Evolutionary conservation across 2,797 vertebrate genomes (phyloP).

Genomic region (Huso huso): DNA sequence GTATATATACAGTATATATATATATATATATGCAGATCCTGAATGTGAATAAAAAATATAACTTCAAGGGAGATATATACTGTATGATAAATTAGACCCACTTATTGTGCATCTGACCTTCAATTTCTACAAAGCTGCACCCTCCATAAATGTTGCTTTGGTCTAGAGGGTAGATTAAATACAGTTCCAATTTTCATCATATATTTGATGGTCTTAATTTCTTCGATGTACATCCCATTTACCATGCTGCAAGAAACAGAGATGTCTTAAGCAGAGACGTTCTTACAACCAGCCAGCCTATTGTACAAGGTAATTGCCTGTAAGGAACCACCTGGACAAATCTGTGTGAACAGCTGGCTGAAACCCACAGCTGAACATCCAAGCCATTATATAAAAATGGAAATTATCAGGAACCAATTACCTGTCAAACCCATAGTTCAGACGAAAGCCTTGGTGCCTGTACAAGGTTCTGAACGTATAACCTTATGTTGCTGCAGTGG

Average conservation of each 20-base stretch:
- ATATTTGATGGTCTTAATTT: too few species aligned
- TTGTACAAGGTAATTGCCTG: too few species aligned
- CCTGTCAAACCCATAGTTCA: background rate
- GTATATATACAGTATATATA: too few species aligned
- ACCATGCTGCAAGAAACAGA: too few species aligned
- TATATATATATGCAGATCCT: background rate
- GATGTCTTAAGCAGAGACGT: too few species aligned
- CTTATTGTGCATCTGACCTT: background rate
- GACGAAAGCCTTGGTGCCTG: background rate
- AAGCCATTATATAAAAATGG: background rate
- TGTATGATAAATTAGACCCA: background rate
- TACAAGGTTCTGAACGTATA: background rate
- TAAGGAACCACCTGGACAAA: too few species aligned
- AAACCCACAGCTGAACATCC: background rate
- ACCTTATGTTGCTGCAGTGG: background rate
- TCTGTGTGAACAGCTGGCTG: too few species aligned
- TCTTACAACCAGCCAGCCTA: too few species aligned
- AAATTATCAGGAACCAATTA: background rate
- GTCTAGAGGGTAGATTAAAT: background rate
- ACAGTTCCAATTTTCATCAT: background rate
- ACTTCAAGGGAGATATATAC: background rate
- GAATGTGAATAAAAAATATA: background rate
- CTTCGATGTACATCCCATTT: too few species aligned
- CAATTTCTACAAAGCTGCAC: background rate
- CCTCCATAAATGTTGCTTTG: background rate